These are phyloP conservation scores for Leucophora obtusa DNA, from an alignment of 2,888 invertebrate genomes.

Conservation along the genomic window DNA sequence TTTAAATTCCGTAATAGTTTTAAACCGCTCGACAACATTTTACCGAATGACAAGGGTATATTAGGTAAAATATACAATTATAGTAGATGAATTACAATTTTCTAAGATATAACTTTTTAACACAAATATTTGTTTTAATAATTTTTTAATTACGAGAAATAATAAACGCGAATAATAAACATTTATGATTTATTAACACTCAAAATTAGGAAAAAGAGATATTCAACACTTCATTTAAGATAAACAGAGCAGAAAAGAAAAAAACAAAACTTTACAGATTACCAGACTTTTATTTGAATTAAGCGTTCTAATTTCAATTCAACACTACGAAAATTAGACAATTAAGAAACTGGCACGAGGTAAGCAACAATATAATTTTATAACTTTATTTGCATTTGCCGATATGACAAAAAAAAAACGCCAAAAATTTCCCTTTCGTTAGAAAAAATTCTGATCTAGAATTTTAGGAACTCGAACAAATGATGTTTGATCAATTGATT, in stretches of 20 bases:
- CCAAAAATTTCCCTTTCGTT: not conserved
- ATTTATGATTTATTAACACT: slow-evolving; percentile 32
- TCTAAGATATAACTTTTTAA: slow-evolving; percentile 4
- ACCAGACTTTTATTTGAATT: slow-evolving; percentile 10
- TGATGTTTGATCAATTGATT: slow-evolving; percentile 12
- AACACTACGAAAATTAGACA: not conserved
- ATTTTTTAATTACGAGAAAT: slow-evolving; percentile 10
- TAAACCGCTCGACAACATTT: slow-evolving; percentile 24
- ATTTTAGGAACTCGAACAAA: not conserved
- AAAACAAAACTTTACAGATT: not conserved
- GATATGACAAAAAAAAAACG: not conserved
- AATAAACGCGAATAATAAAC: slow-evolving; percentile 8
- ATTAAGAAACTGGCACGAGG: slow-evolving; percentile 23
- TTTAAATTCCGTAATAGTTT: slow-evolving; percentile 37
- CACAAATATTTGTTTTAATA: slow-evolving; percentile 39
- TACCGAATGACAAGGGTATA: slow-evolving; percentile 28
- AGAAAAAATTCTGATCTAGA: not conserved
- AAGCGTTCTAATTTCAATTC: slow-evolving; percentile 17
- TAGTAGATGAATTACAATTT: not conserved
- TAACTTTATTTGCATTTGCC: not conserved
- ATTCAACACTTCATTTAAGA: slow-evolving; percentile 14
- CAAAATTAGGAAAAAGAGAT: not conserved
- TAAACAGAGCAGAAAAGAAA: not conserved
- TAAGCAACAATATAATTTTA: not conserved
- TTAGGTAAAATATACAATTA: not conserved